A percentile compares a stretch with the other conserved stretches of the same genome.
Evolutionary conservation across 2,888 invertebrate species (phyloP).

Genomic region (Drosophila suboccidentalis): DNA sequence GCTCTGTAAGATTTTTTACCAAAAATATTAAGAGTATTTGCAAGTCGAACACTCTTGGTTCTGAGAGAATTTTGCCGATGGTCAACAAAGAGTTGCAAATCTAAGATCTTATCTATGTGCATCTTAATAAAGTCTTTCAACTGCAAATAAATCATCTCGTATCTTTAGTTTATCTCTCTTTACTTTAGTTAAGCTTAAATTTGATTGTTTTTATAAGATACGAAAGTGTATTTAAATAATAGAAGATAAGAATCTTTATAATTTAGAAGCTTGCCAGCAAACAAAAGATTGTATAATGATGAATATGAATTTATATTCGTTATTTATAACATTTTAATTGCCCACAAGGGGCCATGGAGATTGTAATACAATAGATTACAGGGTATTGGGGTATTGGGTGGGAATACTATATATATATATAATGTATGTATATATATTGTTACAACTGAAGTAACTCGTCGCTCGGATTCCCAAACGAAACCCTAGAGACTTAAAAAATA

Average conservation of each 20-base stretch:
- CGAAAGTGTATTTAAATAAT: not conserved
- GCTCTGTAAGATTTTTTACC: not conserved
- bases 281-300: slow-evolving; percentile 11
- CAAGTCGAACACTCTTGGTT: not conserved
- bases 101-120: not conserved
- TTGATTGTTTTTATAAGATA: slow-evolving; percentile 3
- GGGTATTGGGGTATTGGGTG: not conserved
- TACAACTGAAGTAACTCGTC: not conserved
- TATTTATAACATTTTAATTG: slow-evolving; percentile 10
- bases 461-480: not conserved
- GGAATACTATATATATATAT: not conserved
- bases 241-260: slow-evolving; percentile 4
- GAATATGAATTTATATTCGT: slow-evolving; percentile 4
- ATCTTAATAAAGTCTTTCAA: not conserved
- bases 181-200: not conserved
- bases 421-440: not conserved
- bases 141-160: slow-evolving; percentile 9
- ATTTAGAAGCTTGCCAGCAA: not conserved
- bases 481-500: not conserved
- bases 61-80: not conserved
- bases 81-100: slow-evolving; percentile 4
- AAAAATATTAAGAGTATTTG: not conserved
- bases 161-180: slow-evolving; percentile 1
- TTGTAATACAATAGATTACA: slow-evolving; percentile 6
- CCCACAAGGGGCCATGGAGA: not conserved